Evolutionary conservation across 2,113 vertebrate species (phyloP).

Genomic region (Empidonax alnorum): DNA sequence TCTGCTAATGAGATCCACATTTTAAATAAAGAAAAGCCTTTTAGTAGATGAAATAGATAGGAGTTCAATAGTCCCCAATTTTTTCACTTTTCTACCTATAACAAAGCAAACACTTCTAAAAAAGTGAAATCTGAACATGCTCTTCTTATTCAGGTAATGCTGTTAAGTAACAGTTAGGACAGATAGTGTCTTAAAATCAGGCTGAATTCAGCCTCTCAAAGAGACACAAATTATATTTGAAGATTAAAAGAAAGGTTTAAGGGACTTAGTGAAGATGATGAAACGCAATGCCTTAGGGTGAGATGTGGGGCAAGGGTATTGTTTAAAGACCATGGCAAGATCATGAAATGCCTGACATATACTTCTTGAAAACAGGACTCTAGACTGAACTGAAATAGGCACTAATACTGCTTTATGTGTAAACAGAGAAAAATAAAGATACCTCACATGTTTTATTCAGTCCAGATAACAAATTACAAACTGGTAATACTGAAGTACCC

Average conservation of each 20-base stretch:
- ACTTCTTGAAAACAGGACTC: background rate
- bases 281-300: background rate
- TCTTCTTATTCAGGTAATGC: background rate
- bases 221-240: background rate
- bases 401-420: background rate
- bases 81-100: background rate
- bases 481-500: background rate
- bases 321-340: background rate
- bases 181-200: background rate
- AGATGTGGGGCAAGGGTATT: background rate
- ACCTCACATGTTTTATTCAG: background rate
- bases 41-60: background rate
- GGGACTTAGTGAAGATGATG: accelerated
- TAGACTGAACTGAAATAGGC: background rate
- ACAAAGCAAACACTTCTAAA: background rate
- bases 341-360: background rate
- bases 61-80: background rate
- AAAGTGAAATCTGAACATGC: accelerated
- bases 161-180: background rate
- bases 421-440: background rate
- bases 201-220: background rate
- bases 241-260: background rate
- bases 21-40: background rate
- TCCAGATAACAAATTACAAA: background rate
- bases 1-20: background rate